A percentile compares a stretch with the other conserved stretches of the same genome.
phyloP scores from a whole-genome alignment of 2,797 vertebrate genomes.

The Coracias cyanogaster region DNA sequence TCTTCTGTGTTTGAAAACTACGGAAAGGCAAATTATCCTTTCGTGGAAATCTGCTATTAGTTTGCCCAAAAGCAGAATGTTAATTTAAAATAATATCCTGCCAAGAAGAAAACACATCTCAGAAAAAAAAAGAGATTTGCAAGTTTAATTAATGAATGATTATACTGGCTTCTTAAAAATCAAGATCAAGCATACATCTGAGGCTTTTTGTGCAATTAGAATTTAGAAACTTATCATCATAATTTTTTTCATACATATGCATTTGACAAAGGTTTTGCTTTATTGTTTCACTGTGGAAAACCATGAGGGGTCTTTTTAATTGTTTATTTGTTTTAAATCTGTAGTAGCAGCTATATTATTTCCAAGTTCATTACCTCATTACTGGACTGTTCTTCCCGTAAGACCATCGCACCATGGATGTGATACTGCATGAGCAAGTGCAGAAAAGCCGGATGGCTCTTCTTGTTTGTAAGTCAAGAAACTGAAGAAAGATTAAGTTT shows the following conservation, averaged over 20 bases:
- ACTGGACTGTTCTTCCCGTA: background rate
- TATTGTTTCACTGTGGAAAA: background rate
- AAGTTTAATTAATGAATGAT: conserved; percentile 45
- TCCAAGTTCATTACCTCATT: background rate
- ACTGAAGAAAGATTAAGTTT: conserved; percentile 55
- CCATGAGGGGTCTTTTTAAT: background rate
- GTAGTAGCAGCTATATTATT: background rate
- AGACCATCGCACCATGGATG: background rate
- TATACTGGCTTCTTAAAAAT: conserved; percentile 13
- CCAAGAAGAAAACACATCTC: background rate
- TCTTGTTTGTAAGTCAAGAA: conserved; percentile 30
- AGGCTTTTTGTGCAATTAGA: background rate
- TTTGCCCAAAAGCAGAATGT: conserved; percentile 37
- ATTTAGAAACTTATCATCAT: background rate
- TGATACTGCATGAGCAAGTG: background rate
- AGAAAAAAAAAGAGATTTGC: background rate
- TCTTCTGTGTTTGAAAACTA: background rate
- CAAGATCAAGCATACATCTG: background rate
- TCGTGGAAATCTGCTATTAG: conserved; percentile 43
- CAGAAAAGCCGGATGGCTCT: background rate
- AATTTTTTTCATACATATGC: background rate
- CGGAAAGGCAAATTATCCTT: conserved; percentile 15
- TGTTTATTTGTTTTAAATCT: background rate
- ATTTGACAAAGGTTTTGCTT: background rate
- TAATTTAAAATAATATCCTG: conserved; percentile 27